Percentiles rank a stretch among this genome's conserved stretches.
These are phyloP conservation scores for Cryptomyrus ogoouensis DNA, from an alignment of 2,113 vertebrate genomes.

Conservation along the genomic window DNA sequence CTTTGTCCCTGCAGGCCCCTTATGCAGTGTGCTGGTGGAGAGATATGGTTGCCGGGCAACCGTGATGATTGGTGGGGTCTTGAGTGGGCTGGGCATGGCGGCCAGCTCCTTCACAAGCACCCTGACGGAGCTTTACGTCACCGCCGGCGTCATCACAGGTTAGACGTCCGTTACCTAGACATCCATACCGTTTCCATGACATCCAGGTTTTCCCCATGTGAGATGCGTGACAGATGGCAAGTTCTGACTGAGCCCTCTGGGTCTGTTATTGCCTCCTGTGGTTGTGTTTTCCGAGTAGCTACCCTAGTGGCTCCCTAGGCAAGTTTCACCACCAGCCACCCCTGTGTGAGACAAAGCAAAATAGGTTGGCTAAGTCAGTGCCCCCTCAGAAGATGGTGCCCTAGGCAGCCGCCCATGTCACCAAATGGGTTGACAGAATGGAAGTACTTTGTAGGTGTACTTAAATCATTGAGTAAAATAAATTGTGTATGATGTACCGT, in stretches of 20 bases:
- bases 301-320: background rate
- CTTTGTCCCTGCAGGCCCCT: constrained; percentile 60
- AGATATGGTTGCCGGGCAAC: constrained; percentile 64
- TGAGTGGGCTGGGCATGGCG: constrained; percentile 73
- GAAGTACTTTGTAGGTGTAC: background rate
- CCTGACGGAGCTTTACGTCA: constrained; percentile 68
- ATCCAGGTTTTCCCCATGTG: background rate
- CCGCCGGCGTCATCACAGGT: constrained; percentile 71
- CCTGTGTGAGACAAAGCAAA: background rate
- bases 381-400: background rate
- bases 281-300: background rate
- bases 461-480: background rate
- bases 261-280: background rate
- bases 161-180: background rate
- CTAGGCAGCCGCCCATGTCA: background rate
- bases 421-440: background rate
- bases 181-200: background rate
- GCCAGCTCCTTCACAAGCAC: constrained; percentile 65
- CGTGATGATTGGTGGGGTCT: constrained; percentile 68
- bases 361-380: background rate
- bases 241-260: background rate
- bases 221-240: background rate
- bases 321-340: background rate
- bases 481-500: background rate
- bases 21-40: constrained; percentile 73